These are phyloP conservation scores for Myotis pilosus DNA, from an alignment of 2,797 vertebrate genomes.

Conservation along the genomic window DNA sequence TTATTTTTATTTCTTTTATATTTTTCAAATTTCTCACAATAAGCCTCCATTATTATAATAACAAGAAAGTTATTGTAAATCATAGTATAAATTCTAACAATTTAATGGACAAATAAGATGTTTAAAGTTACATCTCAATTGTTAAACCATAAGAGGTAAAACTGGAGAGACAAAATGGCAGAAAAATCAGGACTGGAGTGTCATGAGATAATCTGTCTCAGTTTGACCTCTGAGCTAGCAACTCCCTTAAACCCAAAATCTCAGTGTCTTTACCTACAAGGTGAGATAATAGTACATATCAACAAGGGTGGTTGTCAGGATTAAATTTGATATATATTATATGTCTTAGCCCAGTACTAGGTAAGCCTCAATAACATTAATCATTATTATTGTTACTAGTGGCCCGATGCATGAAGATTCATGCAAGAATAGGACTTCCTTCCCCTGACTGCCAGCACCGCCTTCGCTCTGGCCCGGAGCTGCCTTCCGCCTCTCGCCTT, in stretches of 20 bases:
- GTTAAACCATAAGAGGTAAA: constrained; percentile 45
- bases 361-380: neutral
- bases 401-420: too few species aligned
- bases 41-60: constrained; percentile 24
- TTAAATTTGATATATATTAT: neutral
- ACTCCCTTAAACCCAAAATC: neutral
- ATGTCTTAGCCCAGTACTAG: neutral
- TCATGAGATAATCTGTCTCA: neutral
- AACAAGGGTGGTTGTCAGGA: neutral
- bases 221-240: constrained; percentile 2
- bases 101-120: constrained; percentile 32
- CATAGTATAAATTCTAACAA: neutral
- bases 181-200: neutral
- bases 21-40: constrained; percentile 25
- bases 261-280: neutral
- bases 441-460: too few species aligned
- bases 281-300: neutral
- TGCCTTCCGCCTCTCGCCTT: too few species aligned
- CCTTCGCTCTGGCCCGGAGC: too few species aligned
- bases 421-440: too few species aligned
- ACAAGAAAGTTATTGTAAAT: constrained; percentile 27
- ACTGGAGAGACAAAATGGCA: neutral
- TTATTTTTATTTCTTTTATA: constrained; percentile 52
- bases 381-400: neutral
- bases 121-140: constrained; percentile 37